A percentile compares a stretch with the other conserved stretches of the same genome.
Evolutionary conservation across 2,113 vertebrate species (phyloP).

Genomic region (Scytalopus superciliaris): DNA sequence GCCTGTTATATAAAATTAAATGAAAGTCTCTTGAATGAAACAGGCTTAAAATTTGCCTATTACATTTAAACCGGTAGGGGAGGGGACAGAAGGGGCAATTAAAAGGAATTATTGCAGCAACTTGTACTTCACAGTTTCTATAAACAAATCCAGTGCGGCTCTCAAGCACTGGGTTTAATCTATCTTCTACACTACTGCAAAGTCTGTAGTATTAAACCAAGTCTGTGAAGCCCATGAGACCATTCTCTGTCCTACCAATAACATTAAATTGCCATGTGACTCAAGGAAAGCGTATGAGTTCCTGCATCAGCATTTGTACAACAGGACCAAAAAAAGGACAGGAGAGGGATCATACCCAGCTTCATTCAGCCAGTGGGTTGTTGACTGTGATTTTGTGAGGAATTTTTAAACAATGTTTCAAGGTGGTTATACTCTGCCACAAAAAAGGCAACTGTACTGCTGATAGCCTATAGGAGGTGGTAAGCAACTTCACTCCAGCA

Average conservation of each 20-base stretch:
- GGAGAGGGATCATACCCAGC: not conserved
- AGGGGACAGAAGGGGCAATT: not conserved
- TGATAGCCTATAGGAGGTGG: not conserved
- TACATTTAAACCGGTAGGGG: not conserved
- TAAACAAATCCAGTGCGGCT: not conserved
- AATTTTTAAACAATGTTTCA: not conserved
- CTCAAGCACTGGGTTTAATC: not conserved
- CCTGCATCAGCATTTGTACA: not conserved
- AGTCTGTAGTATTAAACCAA: not conserved
- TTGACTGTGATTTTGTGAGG: not conserved
- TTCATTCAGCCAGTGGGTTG: not conserved
- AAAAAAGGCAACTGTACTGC: not conserved
- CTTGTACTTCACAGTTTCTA: not conserved
- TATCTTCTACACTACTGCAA: not conserved
- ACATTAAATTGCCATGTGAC: not conserved
- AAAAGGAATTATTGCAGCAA: not conserved
- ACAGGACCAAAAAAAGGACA: not conserved
- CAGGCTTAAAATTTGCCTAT: not conserved
- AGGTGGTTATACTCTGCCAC: not conserved
- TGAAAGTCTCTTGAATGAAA: not conserved
- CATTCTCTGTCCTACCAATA: not conserved
- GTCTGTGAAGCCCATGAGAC: not conserved
- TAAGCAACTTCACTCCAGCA: not conserved
- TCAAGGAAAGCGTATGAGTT: rapidly evolving
- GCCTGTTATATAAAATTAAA: not conserved